Evolutionary conservation across 1,140 invertebrate species (phyloP).

Genomic region (Lethocerus indicus): DNA sequence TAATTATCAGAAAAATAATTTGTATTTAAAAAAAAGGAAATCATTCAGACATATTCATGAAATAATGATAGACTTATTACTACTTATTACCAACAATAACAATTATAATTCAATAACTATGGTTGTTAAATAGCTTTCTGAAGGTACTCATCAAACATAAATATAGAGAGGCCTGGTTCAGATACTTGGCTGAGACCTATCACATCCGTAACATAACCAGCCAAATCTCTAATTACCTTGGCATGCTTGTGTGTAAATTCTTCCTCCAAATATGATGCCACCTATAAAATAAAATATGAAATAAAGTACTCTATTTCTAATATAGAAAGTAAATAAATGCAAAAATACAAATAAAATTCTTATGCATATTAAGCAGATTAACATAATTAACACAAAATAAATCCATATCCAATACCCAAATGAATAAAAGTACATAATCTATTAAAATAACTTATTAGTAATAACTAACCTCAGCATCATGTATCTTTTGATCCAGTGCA

Average conservation of each 20-base stretch:
- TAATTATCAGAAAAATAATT: no score
- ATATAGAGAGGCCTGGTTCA: slow-evolving; percentile 38
- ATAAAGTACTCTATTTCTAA: background rate
- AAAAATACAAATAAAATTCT: background rate
- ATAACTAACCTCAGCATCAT: slow-evolving; percentile 39
- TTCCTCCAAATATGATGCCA: slow-evolving; percentile 54
- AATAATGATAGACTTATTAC: no score
- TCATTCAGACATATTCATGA: no score
- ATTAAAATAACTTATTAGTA: no score
- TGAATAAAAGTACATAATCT: no score
- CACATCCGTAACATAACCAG: slow-evolving; percentile 53
- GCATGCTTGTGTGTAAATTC: slow-evolving; percentile 51
- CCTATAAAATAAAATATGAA: slow-evolving; percentile 21
- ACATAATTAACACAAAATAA: background rate
- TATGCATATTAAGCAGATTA: background rate
- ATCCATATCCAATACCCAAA: no score
- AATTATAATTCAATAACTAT: background rate
- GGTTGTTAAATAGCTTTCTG: slow-evolving; percentile 33
- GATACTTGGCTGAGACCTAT: slow-evolving; percentile 35
- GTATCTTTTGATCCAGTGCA: slow-evolving; percentile 22
- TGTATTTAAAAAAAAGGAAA: no score
- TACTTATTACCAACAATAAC: background rate
- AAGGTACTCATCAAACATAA: slow-evolving; percentile 61
- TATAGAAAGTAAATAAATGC: background rate
- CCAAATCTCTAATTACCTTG: slow-evolving; percentile 41